Base-by-base conservation (phyloP, 2,888 invertebrate genomes). In the Drosophila vallismaia region DNA sequence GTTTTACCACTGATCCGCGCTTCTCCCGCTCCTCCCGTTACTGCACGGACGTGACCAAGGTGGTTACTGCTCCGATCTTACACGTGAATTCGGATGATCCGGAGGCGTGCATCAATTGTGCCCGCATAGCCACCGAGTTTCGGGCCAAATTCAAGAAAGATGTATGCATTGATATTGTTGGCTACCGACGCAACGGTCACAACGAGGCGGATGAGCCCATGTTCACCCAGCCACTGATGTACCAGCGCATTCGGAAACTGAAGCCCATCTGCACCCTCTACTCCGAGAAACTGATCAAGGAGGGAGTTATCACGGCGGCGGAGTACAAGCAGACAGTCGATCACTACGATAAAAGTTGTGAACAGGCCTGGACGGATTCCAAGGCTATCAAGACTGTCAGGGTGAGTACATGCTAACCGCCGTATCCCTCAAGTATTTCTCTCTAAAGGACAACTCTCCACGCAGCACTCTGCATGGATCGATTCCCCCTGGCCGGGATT, bases 211-310 rank as follows among this genome's bases (percentile, higher is more conserved):
- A 98, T 91, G 97, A 98, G 91, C 98, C 98, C 0, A 96, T 95
- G 95, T 96, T 96, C 91, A 98, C 98, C 7, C 97, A 98, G 90
- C 98, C 98, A 0, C 93, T 97, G 63, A 98, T 98, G 97, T 98
- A 98, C 92, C 95, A 96, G 90, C 95, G 95, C 85, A 97, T 98
- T 75, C 93, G 92, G 44, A 92, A 93, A 26, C 94, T 94, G 84
- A 89, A 90, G 86, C 92, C 93, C 1, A 91, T 92, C 46, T 92
- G 96, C 51, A 92, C 93, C 40, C 92, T 95, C 51, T 97, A 97
- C 91, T 93, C 94, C 0, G 94, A 95, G 0, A 93, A 94, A 83
- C 92, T 97, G 19, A 93, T 95, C 60, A 92, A 92, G 0, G 95
- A 95, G 75, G 95, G 95, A 0, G 92, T 94, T 9, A 94, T 95